Base-by-base conservation (phyloP, 53 echinoderm and acorn worm species). In the Holothuria leucospilota region DNA sequence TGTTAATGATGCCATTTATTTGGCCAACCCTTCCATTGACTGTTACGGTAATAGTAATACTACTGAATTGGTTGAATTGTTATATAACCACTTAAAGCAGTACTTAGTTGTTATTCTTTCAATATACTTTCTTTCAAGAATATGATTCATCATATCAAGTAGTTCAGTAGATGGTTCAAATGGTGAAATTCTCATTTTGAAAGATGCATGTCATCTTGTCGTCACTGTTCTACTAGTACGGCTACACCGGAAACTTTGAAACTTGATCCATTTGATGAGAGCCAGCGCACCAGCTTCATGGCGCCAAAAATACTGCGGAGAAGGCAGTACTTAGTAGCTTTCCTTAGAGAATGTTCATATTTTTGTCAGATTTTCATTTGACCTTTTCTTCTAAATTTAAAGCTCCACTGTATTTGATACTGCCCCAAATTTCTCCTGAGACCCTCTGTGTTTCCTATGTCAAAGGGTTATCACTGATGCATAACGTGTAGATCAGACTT, bases 341-440 rank as follows among this genome's bases (percentile, higher is more conserved):
- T 39, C 72, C 72, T 72, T 8, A 3, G 72, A 72, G 72, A 72
- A 41, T 72, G 15, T 38, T 30, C 72, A 39, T 56, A 56, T 56
- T 56, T 56, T 56, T 56, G 46, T 56, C 18, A 56, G 18, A 1
- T 56, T 56, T 56, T 56, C 18, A 39, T n/a, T 5, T 72, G 72
- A 72, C 72, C 72, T 72, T 72, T 72, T 8, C 13, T 8, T 70
- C 71, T 70, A 70, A 70, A 70, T 70, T 70, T 72, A 42, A 72
- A 41, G 13, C 23, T 72, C 13, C 46, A 4, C 40, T 72, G 39
- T 38, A 72, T 38, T 72, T 72, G 72, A 72, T 38, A 39, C 72
- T 72, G 34, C 42, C 72, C 40, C 4, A 23, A 30, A 70, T 70
- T 70, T 70, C 70, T 70, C 70, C 27, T 72, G 72, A 72, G 72